Evolutionary conservation across 1,140 invertebrate species (phyloP).

Genomic region (Thaumatotibia leucotreta): DNA sequence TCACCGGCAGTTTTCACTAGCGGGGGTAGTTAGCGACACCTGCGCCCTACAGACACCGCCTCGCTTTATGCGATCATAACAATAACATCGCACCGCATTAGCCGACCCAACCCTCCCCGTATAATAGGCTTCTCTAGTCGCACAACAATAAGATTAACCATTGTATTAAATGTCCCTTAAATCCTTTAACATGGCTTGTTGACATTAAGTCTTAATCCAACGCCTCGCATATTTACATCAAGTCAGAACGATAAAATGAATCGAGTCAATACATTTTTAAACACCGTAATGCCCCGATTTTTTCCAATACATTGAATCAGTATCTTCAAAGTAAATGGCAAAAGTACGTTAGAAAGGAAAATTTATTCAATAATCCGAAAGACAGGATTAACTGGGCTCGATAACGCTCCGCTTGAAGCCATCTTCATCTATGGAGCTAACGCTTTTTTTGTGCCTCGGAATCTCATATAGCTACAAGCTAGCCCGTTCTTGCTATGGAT

Average conservation of each 20-base stretch:
- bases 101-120: conserved; percentile 16
- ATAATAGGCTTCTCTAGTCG: conserved; percentile 17
- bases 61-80: conserved; percentile 36
- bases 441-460: conserved; percentile 52
- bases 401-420: conserved; percentile 57
- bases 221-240: conserved; percentile 1
- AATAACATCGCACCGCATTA: conserved; percentile 29
- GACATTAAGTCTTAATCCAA: background rate
- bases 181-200: conserved; percentile 6
- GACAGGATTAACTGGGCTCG: conserved; percentile 59
- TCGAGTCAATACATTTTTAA: conserved; percentile 23
- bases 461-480: conserved; percentile 46
- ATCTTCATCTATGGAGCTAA: conserved; percentile 49
- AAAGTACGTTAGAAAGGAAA: conserved; percentile 43
- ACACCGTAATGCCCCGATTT: conserved; percentile 26
- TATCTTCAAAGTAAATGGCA: conserved; percentile 36
- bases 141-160: conserved; percentile 23
- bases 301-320: conserved; percentile 49
- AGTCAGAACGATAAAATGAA: conserved; percentile 2
- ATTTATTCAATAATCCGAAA: conserved; percentile 64
- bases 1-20: conserved; percentile 28
- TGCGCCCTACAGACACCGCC: conserved; percentile 29
- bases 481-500: conserved; percentile 22
- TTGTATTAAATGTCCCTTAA: conserved; percentile 15
- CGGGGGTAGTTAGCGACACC: conserved; percentile 34